Conservation (phyloP, 2,113 vertebrate genomes). For the Parus major region DNA sequence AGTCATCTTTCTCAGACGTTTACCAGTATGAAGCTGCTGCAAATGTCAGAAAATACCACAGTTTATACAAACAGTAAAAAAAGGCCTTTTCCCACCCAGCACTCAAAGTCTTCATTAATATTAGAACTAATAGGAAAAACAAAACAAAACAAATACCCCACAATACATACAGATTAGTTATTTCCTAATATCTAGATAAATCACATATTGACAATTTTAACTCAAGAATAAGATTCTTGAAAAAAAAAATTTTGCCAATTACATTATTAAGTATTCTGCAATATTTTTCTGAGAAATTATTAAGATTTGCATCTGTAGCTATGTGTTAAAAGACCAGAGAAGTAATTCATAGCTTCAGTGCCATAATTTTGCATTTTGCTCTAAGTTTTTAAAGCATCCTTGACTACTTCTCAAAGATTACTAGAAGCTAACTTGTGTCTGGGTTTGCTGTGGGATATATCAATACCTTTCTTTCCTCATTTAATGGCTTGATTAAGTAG, state of each 20-base stretch:
- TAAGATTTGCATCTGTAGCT: neutral
- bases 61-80: neutral
- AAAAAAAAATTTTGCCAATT: neutral
- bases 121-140: neutral
- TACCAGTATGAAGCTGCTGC: neutral
- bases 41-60: constrained; percentile 25
- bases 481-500: neutral
- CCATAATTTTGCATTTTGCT: neutral
- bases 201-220: neutral
- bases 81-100: neutral
- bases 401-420: neutral
- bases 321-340: neutral
- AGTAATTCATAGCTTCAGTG: neutral
- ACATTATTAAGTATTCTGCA: neutral
- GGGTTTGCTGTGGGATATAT: neutral
- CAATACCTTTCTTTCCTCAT: neutral
- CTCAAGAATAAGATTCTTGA: neutral
- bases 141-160: neutral
- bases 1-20: neutral
- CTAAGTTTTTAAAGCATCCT: neutral
- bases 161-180: neutral
- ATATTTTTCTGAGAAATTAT: neutral
- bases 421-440: neutral
- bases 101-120: neutral
- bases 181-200: neutral